Conservation (phyloP, 2,113 vertebrate genomes). For the Rhagologus leucostigma region DNA sequence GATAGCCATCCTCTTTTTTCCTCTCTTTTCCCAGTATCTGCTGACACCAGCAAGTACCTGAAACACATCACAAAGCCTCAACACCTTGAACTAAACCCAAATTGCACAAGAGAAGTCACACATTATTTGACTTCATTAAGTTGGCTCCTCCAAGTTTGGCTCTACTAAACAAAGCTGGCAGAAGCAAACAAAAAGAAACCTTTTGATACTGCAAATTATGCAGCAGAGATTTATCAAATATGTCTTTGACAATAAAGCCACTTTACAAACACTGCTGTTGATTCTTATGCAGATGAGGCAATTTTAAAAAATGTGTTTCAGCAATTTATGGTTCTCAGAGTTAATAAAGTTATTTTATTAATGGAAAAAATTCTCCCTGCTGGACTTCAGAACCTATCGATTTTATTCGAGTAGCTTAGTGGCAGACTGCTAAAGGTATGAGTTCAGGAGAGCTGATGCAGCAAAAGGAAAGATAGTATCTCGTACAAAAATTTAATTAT, state of each 20-base stretch:
- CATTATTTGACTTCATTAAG: neutral
- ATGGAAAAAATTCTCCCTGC: neutral
- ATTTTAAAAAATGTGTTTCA: neutral
- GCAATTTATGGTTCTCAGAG: neutral
- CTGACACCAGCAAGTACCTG: neutral
- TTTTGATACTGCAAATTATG: neutral
- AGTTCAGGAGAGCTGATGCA: conserved; percentile 9
- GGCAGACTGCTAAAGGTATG: conserved; percentile 2
- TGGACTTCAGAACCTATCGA: conserved; percentile 48
- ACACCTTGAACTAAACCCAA: neutral
- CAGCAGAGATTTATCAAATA: neutral
- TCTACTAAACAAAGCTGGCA: neutral
- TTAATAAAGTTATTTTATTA: conserved; percentile 26
- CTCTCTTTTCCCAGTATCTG: neutral
- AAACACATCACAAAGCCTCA: neutral
- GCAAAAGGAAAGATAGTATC: neutral
- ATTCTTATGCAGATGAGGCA: conserved; percentile 23
- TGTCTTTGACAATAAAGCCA: neutral
- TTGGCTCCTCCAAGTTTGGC: neutral
- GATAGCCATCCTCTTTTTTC: accelerated
- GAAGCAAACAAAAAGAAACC: neutral
- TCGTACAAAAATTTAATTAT: conserved; percentile 52
- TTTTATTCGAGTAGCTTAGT: neutral
- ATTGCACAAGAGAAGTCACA: neutral
- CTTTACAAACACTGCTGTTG: neutral